phyloP scores from a whole-genome alignment of 2,113 vertebrate genomes.

The Passer montanus region DNA sequence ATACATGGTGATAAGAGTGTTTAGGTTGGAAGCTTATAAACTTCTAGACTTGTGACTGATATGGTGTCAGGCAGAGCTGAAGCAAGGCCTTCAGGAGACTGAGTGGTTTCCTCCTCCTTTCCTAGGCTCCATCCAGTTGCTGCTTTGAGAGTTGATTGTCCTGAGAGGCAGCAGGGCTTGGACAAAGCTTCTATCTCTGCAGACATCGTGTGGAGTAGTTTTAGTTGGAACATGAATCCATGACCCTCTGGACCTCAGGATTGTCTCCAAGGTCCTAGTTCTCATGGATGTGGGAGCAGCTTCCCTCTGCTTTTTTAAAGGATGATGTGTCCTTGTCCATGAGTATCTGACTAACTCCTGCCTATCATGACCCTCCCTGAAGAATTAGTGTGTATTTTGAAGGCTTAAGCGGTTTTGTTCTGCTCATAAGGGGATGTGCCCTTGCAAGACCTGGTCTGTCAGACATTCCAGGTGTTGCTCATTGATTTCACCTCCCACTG shows the following conservation, averaged over 20 bases:
- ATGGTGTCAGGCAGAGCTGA: not conserved
- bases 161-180: not conserved
- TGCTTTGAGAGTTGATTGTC: not conserved
- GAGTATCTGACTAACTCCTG: not conserved
- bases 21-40: slow-evolving; percentile 20
- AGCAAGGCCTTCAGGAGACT: not conserved
- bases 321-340: not conserved
- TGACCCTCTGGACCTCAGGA: not conserved
- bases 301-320: not conserved
- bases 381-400: not conserved
- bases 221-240: not conserved
- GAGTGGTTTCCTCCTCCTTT: not conserved
- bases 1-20: not conserved
- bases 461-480: not conserved
- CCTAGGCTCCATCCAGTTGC: not conserved
- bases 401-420: not conserved
- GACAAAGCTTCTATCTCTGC: not conserved
- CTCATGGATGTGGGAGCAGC: not conserved
- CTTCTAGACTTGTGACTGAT: not conserved
- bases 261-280: not conserved
- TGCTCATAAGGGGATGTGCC: not conserved
- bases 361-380: not conserved
- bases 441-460: not conserved
- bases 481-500: not conserved
- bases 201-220: not conserved